Evolutionary conservation across 2,888 invertebrate species (phyloP).

Genomic region (Iselma pallidipennis): DNA sequence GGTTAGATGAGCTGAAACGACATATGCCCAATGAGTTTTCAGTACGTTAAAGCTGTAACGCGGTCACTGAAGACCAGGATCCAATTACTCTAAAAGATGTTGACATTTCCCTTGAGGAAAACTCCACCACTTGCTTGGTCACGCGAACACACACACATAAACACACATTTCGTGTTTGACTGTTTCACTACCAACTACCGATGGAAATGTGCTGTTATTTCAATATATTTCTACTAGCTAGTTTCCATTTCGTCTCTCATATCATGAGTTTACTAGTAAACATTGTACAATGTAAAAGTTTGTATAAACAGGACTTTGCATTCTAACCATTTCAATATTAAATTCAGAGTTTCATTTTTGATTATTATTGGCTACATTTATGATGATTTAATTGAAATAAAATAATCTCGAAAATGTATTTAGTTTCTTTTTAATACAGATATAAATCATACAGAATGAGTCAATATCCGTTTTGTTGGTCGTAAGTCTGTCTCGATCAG

Average conservation of each 20-base stretch:
- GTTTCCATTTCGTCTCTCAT: no score
- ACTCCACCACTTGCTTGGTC: constrained; percentile 29
- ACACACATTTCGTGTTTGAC: constrained; percentile 28
- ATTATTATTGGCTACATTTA: no score
- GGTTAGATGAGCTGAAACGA: constrained; percentile 19
- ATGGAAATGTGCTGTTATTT: constrained; percentile 26
- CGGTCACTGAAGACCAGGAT: constrained; percentile 28
- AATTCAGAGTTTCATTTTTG: no score
- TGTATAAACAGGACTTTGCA: neutral
- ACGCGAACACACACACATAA: constrained; percentile 17
- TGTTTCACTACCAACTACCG: constrained; percentile 23
- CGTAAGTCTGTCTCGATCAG: constrained; percentile 43
- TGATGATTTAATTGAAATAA: neutral
- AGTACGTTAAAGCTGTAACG: constrained; percentile 31
- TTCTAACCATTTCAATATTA: neutral
- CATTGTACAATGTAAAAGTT: neutral
- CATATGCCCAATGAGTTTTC: constrained; percentile 34
- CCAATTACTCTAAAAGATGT: constrained; percentile 31
- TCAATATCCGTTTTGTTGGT: constrained; percentile 30
- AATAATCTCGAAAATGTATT: neutral
- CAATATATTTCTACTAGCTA: constrained; percentile 19
- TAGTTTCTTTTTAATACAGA: neutral
- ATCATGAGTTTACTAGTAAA: no score
- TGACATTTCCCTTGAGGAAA: constrained; percentile 32
- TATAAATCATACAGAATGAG: constrained; percentile 28